Base-by-base conservation (phyloP, 2,113 vertebrate genomes). In the Chinchilla lanigera region DNA sequence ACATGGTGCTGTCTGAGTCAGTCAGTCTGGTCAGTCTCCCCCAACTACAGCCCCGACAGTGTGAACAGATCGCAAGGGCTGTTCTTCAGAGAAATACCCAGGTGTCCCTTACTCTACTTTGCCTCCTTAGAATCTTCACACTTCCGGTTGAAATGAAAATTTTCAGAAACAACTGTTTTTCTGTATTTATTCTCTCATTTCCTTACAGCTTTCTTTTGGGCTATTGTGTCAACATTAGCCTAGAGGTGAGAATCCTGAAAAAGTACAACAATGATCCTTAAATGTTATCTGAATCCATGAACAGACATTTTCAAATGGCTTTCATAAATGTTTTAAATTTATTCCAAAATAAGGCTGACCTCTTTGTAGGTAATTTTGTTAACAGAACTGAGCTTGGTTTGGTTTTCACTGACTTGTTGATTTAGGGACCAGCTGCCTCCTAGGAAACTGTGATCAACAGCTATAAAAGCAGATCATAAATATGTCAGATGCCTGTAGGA, bases 391-490 rank as follows among this genome's bases (percentile, higher is more conserved):
- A 67, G 47, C 33, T 81, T 35, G 1, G 30, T 75, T 84, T 94
- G 78, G n/a, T 81, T 92, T 83, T 94, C 71, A 73, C 91, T 94
- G 96, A 95, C 94, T 96, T 93, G 86, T 61, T 95, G 89, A 97
- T 94, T 83, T 95, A 93, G 83, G 50, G 63, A 97, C 44, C 86
- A 94, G 73, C 81, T 96, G 94, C 38, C 56, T 95, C 56, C 75
- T 94, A 71, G 86, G 58, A 97, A 97, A 96, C 77, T 92, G 95
- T 92, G 95, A 93, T 97, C 84, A 78, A 84, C 93, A 85, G n/a
- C 84, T 85, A 13, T 87, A 95, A 95, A 94, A 93, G 75, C 81
- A 71, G 85, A 90, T 61, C 30, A 38, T 94, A 86, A 95, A 93
- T 86, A 60, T 47, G 78, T 93, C 94, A 93, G 81, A 71, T 80